These are phyloP conservation scores for Adelosebastes latens DNA, from an alignment of 2,797 vertebrate genomes.

Conservation along the genomic window DNA sequence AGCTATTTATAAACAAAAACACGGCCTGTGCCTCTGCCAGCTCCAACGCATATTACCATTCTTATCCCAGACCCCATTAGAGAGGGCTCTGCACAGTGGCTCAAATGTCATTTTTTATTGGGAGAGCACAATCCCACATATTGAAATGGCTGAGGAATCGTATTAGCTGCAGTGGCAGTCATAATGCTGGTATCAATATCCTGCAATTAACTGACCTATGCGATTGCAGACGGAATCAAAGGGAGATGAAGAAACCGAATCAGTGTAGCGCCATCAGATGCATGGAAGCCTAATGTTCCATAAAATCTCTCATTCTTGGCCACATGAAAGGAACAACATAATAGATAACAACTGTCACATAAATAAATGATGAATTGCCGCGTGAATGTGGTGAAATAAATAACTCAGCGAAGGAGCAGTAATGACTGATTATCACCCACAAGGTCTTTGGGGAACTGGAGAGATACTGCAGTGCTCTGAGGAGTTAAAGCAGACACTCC, in stretches of 20 bases:
- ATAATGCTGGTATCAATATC: constrained; percentile 71
- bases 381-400: constrained; percentile 64
- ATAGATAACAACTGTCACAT: constrained; percentile 78
- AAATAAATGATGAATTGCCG: constrained; percentile 75
- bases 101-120: constrained; percentile 68
- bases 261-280: constrained; percentile 54
- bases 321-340: constrained; percentile 70
- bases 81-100: constrained; percentile 58
- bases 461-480: constrained; percentile 43
- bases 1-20: constrained; percentile 87
- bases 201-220: constrained; percentile 66
- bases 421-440: constrained; percentile 70
- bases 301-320: constrained; percentile 79
- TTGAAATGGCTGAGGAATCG: constrained; percentile 57
- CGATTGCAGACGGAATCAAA: constrained; percentile 46
- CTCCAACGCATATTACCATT: constrained; percentile 70
- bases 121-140: constrained; percentile 57
- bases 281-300: constrained; percentile 73
- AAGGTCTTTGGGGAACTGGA: constrained; percentile 59
- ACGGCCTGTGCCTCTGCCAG: constrained; percentile 73
- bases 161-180: constrained; percentile 53
- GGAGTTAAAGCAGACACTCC: constrained; percentile 49
- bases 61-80: constrained; percentile 74
- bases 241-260: constrained; percentile 51
- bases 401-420: constrained; percentile 52